Conservation (phyloP, 2,797 vertebrate species). For the Acipenser transmontanus region DNA sequence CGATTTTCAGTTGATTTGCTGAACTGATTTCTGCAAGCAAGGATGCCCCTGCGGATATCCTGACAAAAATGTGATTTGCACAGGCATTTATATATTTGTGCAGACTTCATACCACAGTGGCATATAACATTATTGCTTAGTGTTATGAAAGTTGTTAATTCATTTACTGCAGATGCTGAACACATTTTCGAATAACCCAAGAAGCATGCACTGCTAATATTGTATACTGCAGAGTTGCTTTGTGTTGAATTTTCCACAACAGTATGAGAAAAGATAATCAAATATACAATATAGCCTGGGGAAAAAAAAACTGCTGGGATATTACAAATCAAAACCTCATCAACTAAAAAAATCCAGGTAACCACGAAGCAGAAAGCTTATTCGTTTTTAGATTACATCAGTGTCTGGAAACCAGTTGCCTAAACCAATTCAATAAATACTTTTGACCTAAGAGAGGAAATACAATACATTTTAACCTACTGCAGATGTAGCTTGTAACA, state of each 20-base stretch:
- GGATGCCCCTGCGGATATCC: neutral
- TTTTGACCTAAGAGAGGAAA: neutral
- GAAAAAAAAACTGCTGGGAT: neutral
- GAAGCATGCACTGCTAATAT: neutral
- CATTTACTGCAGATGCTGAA: neutral
- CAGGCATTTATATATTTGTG: neutral
- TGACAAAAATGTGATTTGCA: neutral
- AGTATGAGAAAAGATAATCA: neutral
- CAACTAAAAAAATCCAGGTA: neutral
- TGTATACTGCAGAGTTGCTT: neutral
- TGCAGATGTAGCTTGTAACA: no score
- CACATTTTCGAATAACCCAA: neutral
- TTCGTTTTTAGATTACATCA: neutral
- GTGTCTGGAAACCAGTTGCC: neutral
- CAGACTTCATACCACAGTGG: neutral
- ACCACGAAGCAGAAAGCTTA: neutral
- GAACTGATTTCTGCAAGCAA: constrained; percentile 2
- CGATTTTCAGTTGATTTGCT: constrained; percentile 2
- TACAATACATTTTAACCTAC: neutral
- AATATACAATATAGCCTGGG: neutral
- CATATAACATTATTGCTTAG: neutral
- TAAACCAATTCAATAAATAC: neutral
- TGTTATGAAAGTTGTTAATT: neutral
- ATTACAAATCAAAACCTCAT: constrained; percentile 2
- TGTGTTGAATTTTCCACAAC: neutral